Base-by-base conservation (phyloP, 2,797 vertebrate genomes). In the Prunella strophiata region DNA sequence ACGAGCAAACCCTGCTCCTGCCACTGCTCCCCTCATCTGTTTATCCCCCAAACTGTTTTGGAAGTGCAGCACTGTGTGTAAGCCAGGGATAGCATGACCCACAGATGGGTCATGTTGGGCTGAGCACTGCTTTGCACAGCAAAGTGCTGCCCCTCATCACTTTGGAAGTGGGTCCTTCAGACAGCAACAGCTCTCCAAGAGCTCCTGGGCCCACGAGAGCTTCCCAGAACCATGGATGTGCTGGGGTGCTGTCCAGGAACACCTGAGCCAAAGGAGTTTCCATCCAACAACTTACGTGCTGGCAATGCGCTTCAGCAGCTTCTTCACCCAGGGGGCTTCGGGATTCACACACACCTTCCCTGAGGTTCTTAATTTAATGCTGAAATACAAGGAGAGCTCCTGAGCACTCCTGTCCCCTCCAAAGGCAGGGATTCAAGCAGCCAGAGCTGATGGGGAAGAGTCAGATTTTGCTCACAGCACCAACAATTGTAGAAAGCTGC, bases 251-350 rank as follows among this genome's bases (percentile, higher is more conserved):
- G 11, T 3, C 63, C 47, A 6, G 32, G n/a, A 21, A 42, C 42
- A 12, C n/a, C 23, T 1, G 5, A 72, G 42, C 50, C 61, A 30
- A 42, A 54, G 1, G 13, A 20, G 0, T 27, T 80, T 30, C 8
- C 38, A 23, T 1, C 29, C 4, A 13, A 59, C 27, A 8, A 96
- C 96, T 96, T 72, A 96, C 96, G 50, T 91, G 96, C 88, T 26
- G 7, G 94, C 95, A 4, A 96, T 94, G 15, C 95, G 96, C 90
- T 96, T 96, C 89, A 96, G 91, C 66, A 96, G 85, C 30, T 96
- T 96, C 93, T 94, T 95, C 4, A 96, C 96, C 96, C 96, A 96
- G 4, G 88, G 70, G 62, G 88, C 73, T 0, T 96, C 95, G 0
- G 96, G 96, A 55, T 90, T 90, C 89, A 96, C 94, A 2, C 96